Evolutionary conservation across 2,113 vertebrate genomes (phyloP).

Genomic region (Tetraodon nigroviridis): DNA sequence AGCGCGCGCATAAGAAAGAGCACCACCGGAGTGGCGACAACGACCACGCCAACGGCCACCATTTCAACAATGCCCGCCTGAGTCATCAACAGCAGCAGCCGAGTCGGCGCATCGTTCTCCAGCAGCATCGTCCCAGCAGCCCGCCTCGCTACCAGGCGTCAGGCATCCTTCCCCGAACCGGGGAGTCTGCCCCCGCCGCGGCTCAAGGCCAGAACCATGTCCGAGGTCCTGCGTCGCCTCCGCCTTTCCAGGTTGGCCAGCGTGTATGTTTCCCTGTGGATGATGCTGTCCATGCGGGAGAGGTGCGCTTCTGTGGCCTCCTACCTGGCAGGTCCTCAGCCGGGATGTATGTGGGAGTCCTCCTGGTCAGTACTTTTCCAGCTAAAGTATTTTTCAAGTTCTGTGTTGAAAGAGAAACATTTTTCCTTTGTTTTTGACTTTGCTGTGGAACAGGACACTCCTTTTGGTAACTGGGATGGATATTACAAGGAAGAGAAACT

Average conservation of each 20-base stretch:
- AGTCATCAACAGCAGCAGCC: constrained; percentile 8
- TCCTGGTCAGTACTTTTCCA: constrained; percentile 60
- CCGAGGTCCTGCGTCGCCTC: not conserved
- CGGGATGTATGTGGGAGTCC: constrained; percentile 58
- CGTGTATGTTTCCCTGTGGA: constrained; percentile 62
- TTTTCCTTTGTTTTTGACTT: not conserved
- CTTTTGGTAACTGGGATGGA: constrained; percentile 72
- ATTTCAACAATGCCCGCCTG: not conserved
- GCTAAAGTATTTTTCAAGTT: not conserved
- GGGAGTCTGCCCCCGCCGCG: constrained; percentile 22
- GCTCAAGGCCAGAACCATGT: constrained; percentile 22
- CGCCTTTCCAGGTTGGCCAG: constrained; percentile 47
- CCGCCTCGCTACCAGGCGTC: constrained; percentile 1
- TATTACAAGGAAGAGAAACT: constrained; percentile 57
- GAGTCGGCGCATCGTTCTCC: constrained; percentile 18
- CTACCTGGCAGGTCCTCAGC: constrained; percentile 44
- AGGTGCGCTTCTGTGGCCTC: constrained; percentile 64
- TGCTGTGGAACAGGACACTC: constrained; percentile 58
- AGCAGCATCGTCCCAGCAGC: constrained; percentile 10
- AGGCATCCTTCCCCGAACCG: constrained; percentile 43
- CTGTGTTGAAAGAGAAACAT: not conserved
- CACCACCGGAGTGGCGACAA: constrained; percentile 8
- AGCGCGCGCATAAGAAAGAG: constrained; percentile 17
- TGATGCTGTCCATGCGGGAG: constrained; percentile 35
- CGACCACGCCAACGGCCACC: constrained; percentile 9